Conservation (phyloP, 2,888 invertebrate genomes). For the Ormyrus pomaceus region DNA sequence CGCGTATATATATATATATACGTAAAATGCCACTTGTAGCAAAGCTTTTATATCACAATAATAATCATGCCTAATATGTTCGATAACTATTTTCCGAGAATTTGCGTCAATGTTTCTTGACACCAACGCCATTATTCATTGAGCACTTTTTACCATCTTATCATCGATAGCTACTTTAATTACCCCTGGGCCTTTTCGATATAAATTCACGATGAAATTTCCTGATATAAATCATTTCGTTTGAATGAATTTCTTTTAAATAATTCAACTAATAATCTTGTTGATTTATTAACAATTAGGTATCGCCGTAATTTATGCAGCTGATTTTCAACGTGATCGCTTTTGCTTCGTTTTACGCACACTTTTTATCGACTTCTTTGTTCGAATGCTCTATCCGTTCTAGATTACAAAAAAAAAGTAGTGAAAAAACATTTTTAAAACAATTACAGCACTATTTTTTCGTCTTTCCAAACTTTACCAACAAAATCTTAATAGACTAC, state of each 20-base stretch:
- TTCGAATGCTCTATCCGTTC: too few species aligned
- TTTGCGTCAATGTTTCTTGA: not conserved
- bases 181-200: not conserved
- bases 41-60: constrained; percentile 34
- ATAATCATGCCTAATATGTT: constrained; percentile 33
- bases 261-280: not conserved
- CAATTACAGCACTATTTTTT: too few species aligned
- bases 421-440: too few species aligned
- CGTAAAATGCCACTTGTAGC: constrained; percentile 17
- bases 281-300: too few species aligned
- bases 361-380: too few species aligned
- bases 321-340: too few species aligned
- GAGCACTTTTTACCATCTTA: not conserved
- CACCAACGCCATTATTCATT: constrained; percentile 7
- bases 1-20: not conserved
- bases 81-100: constrained; percentile 15
- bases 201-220: not conserved
- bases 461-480: too few species aligned
- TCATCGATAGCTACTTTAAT: not conserved
- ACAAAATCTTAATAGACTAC: too few species aligned
- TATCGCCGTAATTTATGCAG: too few species aligned
- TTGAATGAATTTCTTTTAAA: not conserved
- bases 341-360: too few species aligned
- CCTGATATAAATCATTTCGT: not conserved
- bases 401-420: too few species aligned